Evolutionary conservation across 2,113 vertebrate genomes (phyloP), one percentile per base, ranked within the genome.

Genomic region (Sebastes fasciatus): DNA sequence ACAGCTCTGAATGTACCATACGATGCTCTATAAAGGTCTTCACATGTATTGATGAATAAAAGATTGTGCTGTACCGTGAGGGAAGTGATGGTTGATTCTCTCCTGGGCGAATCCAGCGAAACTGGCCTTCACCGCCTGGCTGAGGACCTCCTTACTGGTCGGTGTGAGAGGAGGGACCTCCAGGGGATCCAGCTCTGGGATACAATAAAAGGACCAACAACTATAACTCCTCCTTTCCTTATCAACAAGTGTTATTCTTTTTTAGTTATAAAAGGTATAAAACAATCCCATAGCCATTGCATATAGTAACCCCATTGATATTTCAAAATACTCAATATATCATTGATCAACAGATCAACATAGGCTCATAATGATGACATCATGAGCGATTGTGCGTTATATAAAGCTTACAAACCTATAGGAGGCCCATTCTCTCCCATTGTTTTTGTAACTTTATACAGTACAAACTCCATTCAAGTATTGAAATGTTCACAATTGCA

Each of bases 141-240:
- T 94, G 1, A 95, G 86, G 57, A 95, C 89, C 82, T 94, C 94
- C 78, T 94, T 94, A 80, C 94, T 95, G 79, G 91, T 93, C 0
- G 95, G 94, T n/a, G 94, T 94, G 54, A 95, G 93, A 19, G 93
- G 93, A 9, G 95, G 93, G 4, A 94, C 92, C 60, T 95, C 94
- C 71, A 94, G 78, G 61, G 68, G 34, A 14, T 95, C 94, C 48
- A 88, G 63, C 66, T 93, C 95, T 93, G 74, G 26, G 62, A 87
- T 52, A 40, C 13, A 51, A 40, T 3, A 75, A 8, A 6, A 48
- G 2, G 7, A 48, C 63, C 12, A 48, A 46, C 42, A 49, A 52
- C 13, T 40, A 52, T 40, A 40, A 40, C 9, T 34, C 14, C 8
- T 52, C 23, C 9, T 67, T 49, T 8, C 34, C 55, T 57, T n/a